phyloP scores from a whole-genome alignment of 2,888 invertebrate genomes.

The Nemotelus pantherinus region DNA sequence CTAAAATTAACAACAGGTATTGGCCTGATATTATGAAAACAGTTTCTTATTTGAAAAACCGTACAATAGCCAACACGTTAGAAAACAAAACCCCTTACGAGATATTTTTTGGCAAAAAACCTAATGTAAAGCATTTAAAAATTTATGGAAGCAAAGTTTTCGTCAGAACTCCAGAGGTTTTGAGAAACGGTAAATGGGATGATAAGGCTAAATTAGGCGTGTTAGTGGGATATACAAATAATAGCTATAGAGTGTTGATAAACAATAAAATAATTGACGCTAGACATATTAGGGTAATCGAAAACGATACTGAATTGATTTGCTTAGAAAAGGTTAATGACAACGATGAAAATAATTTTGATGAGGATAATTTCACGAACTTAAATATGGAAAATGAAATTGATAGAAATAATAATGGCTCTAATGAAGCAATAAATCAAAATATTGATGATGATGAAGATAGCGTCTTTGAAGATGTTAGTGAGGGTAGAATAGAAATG shows the following conservation, averaged over 20 bases:
- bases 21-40: slow-evolving; percentile 48
- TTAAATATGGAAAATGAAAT: slow-evolving; percentile 14
- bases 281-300: slow-evolving; percentile 37
- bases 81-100: slow-evolving; percentile 43
- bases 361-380: background rate
- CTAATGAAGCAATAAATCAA: slow-evolving; percentile 19
- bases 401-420: background rate
- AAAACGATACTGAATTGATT: slow-evolving; percentile 42
- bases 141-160: slow-evolving; percentile 42
- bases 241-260: slow-evolving; percentile 39
- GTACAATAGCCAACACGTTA: slow-evolving; percentile 37
- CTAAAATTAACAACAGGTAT: slow-evolving; percentile 47
- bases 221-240: slow-evolving; percentile 32
- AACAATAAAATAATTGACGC: slow-evolving; percentile 36
- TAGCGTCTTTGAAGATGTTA: slow-evolving; percentile 34
- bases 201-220: slow-evolving; percentile 34
- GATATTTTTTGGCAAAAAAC: slow-evolving; percentile 36
- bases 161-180: slow-evolving; percentile 31
- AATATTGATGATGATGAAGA: slow-evolving; percentile 46
- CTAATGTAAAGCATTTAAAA: slow-evolving; percentile 48
- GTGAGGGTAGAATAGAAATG: slow-evolving; percentile 26
- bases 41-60: slow-evolving; percentile 46
- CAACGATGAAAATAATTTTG: slow-evolving; percentile 45
- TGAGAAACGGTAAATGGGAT: slow-evolving; percentile 41
- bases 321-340: slow-evolving; percentile 49